Evolutionary conservation across 2,797 vertebrate genomes (phyloP).

Genomic region (Clarias fuscus): DNA sequence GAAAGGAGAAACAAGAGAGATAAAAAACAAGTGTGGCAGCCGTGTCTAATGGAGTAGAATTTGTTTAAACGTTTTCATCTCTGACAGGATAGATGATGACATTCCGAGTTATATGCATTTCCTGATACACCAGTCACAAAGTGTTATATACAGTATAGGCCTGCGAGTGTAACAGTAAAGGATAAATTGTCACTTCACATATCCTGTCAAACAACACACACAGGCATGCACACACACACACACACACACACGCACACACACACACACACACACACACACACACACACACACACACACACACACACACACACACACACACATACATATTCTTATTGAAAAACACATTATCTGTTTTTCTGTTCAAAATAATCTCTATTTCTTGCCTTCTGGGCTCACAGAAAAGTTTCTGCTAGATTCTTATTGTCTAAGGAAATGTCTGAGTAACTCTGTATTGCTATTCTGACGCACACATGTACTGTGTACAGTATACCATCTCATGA

Average conservation of each 20-base stretch:
- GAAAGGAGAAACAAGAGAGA: not conserved
- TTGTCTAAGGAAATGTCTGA: not conserved
- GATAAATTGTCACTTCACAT: slow-evolving; percentile 7
- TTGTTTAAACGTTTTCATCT: slow-evolving; percentile 20
- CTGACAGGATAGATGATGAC: slow-evolving; percentile 26
- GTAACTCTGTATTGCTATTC: not conserved
- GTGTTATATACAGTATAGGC: slow-evolving; percentile 26
- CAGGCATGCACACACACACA: not conserved
- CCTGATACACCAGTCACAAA: slow-evolving; percentile 35
- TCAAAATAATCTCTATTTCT: not conserved
- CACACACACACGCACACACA: not conserved
- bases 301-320: not conserved
- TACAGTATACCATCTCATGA: slow-evolving; percentile 11
- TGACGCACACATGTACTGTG: not conserved
- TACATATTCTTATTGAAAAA: not conserved
- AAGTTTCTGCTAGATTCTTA: not conserved
- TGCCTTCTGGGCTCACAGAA: not conserved
- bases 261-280: not conserved
- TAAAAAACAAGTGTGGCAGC: not conserved
- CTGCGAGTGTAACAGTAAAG: slow-evolving; percentile 11
- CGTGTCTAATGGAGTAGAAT: slow-evolving; percentile 7
- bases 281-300: not conserved
- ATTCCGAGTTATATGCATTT: slow-evolving; percentile 29
- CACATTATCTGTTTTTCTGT: not conserved
- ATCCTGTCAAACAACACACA: not conserved